phyloP scores from a whole-genome alignment of 1,140 invertebrate species.

The Triops cancriformis region DNA sequence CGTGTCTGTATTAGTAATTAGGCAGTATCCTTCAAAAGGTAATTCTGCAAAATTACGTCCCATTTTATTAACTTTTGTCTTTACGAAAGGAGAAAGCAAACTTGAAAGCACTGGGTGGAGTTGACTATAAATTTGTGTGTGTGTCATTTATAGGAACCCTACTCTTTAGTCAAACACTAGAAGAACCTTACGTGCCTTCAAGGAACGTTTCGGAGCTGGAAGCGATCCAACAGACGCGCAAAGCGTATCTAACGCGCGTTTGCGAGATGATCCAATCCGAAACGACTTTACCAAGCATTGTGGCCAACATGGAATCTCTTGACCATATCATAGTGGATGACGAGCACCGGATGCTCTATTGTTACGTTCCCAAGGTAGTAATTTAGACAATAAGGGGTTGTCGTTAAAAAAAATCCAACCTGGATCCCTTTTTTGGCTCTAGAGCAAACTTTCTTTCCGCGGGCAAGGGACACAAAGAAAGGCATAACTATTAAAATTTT shows the following conservation, averaged over 20 bases:
- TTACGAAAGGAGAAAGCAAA: too few relatives aligned
- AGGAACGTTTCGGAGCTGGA: background rate
- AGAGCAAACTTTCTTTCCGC: slow-evolving; percentile 24
- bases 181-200: background rate
- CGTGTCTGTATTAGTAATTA: slow-evolving; percentile 6
- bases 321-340: slow-evolving; percentile 72
- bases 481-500: background rate
- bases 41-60: background rate
- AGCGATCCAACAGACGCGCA: background rate
- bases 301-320: slow-evolving; percentile 36
- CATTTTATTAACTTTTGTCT: background rate
- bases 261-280: background rate
- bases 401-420: background rate
- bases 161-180: background rate
- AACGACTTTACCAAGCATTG: background rate
- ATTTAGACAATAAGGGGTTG: slow-evolving; percentile 35
- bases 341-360: slow-evolving; percentile 72
- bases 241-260: background rate
- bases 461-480: slow-evolving; percentile 27
- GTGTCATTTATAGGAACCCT: background rate
- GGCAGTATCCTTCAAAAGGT: background rate
- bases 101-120: background rate
- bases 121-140: background rate
- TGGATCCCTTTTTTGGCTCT: background rate
- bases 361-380: slow-evolving; percentile 80